phyloP scores from a whole-genome alignment of 2,797 vertebrate species.

The Aselliscus stoliczkanus region DNA sequence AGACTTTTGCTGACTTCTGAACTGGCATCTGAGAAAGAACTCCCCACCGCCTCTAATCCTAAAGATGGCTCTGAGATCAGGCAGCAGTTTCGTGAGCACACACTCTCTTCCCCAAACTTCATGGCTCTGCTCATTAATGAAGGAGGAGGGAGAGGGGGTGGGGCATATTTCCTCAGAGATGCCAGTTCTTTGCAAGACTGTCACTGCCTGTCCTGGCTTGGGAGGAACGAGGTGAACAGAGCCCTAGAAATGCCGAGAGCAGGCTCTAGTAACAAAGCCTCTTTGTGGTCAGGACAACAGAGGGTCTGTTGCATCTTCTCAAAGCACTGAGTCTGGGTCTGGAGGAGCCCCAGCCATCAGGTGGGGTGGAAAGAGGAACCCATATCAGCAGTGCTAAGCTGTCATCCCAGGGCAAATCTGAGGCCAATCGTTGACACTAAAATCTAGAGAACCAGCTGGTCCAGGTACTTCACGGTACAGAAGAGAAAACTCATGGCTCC shows the following conservation, averaged over 20 bases:
- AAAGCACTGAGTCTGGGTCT: neutral
- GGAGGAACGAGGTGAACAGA: neutral
- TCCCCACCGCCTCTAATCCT: neutral
- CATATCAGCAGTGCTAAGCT: neutral
- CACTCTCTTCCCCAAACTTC: neutral
- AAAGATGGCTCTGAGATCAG: neutral
- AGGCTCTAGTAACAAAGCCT: neutral
- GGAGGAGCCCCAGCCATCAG: neutral
- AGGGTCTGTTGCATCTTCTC: neutral
- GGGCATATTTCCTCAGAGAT: neutral
- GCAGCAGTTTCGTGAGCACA: neutral
- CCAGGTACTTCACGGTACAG: neutral
- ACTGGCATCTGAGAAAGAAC: neutral
- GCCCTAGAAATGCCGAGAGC: neutral
- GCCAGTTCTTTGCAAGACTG: neutral
- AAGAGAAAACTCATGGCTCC: neutral
- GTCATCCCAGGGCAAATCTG: neutral
- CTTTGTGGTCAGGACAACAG: conserved; percentile 15
- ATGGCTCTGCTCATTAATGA: neutral
- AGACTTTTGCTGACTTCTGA: neutral
- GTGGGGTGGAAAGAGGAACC: neutral
- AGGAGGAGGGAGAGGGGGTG: neutral
- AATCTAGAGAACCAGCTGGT: neutral
- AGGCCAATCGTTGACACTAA: neutral
- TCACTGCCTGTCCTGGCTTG: neutral